A percentile compares a stretch with the other conserved stretches of the same genome.
Conservation (phyloP, 2,888 invertebrate genomes). For the Himalopsyche anomala region DNA sequence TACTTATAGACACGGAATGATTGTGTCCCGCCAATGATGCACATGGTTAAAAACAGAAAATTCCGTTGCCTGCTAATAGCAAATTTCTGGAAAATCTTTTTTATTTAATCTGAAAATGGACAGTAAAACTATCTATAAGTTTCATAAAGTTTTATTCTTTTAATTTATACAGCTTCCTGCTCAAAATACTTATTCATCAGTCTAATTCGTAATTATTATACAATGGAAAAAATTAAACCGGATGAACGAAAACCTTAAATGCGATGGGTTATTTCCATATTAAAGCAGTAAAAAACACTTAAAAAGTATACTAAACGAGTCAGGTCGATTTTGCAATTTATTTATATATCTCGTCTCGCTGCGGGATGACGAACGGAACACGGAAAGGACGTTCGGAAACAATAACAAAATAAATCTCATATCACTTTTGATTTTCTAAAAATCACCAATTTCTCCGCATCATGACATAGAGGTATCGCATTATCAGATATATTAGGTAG, state of each 20-base stretch:
- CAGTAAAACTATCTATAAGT: not conserved
- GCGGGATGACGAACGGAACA: conserved; percentile 9
- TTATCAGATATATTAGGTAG: conserved; percentile 42
- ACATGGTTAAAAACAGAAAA: no score
- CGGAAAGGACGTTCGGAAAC: conserved; percentile 27
- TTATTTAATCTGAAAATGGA: conserved; percentile 7
- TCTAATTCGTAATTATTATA: conserved; percentile 41
- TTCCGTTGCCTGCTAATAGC: no score
- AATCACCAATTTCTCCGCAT: conserved; percentile 46
- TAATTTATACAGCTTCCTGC: conserved; percentile 40
- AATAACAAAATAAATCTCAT: conserved; percentile 43
- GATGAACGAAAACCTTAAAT: conserved; percentile 35
- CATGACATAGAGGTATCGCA: conserved; percentile 42
- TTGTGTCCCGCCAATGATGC: no score
- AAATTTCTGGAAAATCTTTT: not conserved
- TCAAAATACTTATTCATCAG: conserved; percentile 45
- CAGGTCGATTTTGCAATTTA: conserved; percentile 14
- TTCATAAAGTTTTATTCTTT: conserved; percentile 29
- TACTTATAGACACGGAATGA: no score
- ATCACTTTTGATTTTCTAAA: conserved; percentile 50
- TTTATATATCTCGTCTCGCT: not conserved
- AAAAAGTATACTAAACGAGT: conserved; percentile 7
- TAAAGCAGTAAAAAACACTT: conserved; percentile 45
- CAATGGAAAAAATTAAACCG: conserved; percentile 41
- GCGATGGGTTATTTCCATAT: conserved; percentile 29